Evolutionary conservation across 1,140 invertebrate genomes (phyloP).

Genomic region (Adelges cooleyi): DNA sequence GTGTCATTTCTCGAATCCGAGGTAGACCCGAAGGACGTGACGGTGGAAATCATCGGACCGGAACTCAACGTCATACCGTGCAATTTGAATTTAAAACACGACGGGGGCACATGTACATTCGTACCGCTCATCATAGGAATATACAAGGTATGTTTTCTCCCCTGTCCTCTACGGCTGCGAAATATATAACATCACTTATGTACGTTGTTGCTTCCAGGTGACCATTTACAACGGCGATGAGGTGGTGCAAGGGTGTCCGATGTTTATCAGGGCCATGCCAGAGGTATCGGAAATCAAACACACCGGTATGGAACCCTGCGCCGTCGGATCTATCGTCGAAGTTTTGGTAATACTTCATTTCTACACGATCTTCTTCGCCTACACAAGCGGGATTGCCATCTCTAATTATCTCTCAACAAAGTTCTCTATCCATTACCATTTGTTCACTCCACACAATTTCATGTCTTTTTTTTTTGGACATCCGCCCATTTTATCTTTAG

Average conservation of each 20-base stretch:
- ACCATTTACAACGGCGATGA: conserved; percentile 53
- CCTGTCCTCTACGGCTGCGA: neutral
- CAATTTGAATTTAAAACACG: conserved; percentile 51
- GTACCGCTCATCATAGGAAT: conserved; percentile 82
- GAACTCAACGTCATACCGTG: conserved; percentile 47
- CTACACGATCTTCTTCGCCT: neutral
- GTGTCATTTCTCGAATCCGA: conserved; percentile 66
- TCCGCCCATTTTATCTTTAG: no score
- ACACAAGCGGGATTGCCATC: no score
- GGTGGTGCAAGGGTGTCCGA: conserved; percentile 51
- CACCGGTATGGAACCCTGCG: conserved; percentile 87
- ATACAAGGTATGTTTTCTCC: conserved; percentile 57
- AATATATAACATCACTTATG: neutral
- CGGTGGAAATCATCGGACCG: conserved; percentile 71
- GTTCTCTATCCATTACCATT: neutral
- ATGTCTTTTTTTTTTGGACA: no score
- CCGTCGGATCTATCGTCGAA: conserved; percentile 85
- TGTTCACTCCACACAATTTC: neutral
- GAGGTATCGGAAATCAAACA: conserved; percentile 71
- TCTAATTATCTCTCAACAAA: neutral
- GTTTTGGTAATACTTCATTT: conserved; percentile 70
- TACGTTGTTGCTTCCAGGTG: conserved; percentile 41
- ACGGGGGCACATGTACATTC: conserved; percentile 66
- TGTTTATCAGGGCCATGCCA: conserved; percentile 78
- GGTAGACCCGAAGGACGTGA: conserved; percentile 62